These are phyloP conservation scores for Siniperca knerii DNA, from an alignment of 2,113 vertebrate genomes.

Conservation along the genomic window DNA sequence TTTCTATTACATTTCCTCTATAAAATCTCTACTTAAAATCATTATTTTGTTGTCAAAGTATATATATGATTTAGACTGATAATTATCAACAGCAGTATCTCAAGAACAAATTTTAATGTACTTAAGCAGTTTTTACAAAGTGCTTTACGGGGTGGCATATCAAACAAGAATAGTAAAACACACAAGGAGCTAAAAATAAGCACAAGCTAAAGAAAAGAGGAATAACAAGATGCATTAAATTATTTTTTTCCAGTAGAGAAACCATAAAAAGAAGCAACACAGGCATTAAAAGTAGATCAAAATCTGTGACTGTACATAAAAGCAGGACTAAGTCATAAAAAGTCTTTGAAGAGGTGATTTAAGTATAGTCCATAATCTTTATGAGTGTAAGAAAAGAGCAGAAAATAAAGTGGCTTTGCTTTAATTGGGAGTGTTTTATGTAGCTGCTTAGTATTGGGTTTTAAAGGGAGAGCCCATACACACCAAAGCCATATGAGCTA, in stretches of 20 bases:
- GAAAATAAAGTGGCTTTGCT: conserved; percentile 45
- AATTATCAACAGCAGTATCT: background rate
- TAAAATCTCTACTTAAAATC: background rate
- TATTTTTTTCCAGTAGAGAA: background rate
- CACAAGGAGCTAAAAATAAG: background rate
- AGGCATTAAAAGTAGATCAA: conserved; percentile 25
- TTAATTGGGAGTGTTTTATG: conserved; percentile 59
- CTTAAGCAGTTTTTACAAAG: background rate
- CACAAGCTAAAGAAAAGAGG: background rate
- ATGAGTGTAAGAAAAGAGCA: conserved; percentile 37
- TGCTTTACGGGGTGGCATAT: background rate
- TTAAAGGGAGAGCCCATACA: conserved; percentile 15
- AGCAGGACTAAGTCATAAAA: conserved; percentile 41
- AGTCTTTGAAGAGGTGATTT: conserved; percentile 52
- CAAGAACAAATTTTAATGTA: background rate
- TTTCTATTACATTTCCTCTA: background rate
- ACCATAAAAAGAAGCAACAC: background rate
- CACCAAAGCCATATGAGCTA: conserved; percentile 27
- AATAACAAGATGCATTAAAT: conserved; percentile 24
- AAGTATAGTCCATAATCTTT: conserved; percentile 54
- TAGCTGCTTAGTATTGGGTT: conserved; percentile 33
- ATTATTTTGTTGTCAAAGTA: background rate
- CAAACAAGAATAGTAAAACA: conserved; percentile 3
- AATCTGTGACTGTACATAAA: conserved; percentile 39
- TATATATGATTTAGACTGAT: background rate